Base-by-base conservation (phyloP, 1,140 invertebrate species). In the Drosophila hydei region DNA sequence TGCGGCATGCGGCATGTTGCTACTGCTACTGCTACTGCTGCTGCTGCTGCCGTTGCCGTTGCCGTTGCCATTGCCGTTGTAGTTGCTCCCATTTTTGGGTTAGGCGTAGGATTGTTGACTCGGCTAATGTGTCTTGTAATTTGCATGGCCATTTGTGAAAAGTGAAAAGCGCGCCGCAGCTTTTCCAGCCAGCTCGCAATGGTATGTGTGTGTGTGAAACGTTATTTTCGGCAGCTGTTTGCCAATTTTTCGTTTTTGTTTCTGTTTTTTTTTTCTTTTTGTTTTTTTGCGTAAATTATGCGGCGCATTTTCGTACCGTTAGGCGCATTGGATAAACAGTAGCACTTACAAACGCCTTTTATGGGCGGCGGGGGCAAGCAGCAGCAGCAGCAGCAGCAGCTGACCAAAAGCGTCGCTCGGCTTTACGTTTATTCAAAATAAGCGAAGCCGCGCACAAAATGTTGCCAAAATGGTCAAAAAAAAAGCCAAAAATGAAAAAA, bases 41-140 rank as follows among this genome's bases (percentile, higher is more conserved):
- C 55, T 64, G 59, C 51, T 59, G 33, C 47, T 52, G 58, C 40
- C 68, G 56, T 36, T 45, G 61, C 42, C 36, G 14, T 25, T 43
- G 36, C 48, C 54, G 50, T 42, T 70, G 59, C 51, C 54, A 25
- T 23, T 58, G 65, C 33, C 62, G 56, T 33, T 62, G 54, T 55
- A 74, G 77, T 87, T 85, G 78, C 71, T 87, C 75, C 81, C 78
- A 78, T 87, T 89, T 87, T 88, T 87, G 77, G 77, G 65, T 70
- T 70, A 78, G 83, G 78, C 80, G 81, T 80, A 87, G 81, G 78
- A 88, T 88, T 84, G 84, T 58, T 64, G 72, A 65, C 30, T 75
- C 64, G 70, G 76, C 79, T 89, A 89, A 89, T 89, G 85, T 85
- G 84, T 89, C 85, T 89, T 89, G 84, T 89, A 89, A 89, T 89